Conservation (phyloP, 2,888 invertebrate species). For the Hyles lineata region DNA sequence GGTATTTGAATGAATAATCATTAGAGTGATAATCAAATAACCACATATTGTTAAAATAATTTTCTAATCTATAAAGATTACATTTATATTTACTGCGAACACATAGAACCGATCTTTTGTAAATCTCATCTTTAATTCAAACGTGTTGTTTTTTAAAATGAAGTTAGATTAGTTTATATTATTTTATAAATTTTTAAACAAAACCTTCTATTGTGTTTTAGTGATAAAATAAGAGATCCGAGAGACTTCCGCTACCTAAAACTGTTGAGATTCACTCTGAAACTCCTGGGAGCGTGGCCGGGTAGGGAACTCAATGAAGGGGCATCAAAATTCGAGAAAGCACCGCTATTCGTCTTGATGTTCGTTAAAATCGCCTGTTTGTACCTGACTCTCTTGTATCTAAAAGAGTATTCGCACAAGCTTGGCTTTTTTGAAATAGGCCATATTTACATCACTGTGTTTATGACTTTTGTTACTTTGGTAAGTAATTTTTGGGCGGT, state of each 20-base stretch:
- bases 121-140: too few relatives aligned
- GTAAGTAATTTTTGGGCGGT: not conserved
- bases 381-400: slow-evolving; percentile 15
- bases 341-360: slow-evolving; percentile 4
- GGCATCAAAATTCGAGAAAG: not conserved
- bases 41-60: too few relatives aligned
- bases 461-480: slow-evolving; percentile 30
- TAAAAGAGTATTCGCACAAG: slow-evolving; percentile 7
- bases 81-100: too few relatives aligned
- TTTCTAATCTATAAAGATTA: too few relatives aligned
- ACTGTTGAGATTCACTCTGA: slow-evolving; percentile 15
- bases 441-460: slow-evolving; percentile 25
- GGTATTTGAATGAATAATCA: too few relatives aligned
- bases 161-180: too few relatives aligned
- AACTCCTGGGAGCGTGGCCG: slow-evolving; percentile 24
- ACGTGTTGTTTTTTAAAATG: too few relatives aligned
- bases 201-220: not conserved
- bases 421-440: slow-evolving; percentile 30
- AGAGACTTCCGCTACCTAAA: slow-evolving; percentile 21
- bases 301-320: slow-evolving; percentile 20
- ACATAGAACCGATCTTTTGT: too few relatives aligned
- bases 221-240: slow-evolving; percentile 9
- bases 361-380: slow-evolving; percentile 25
- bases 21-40: too few relatives aligned
- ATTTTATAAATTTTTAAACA: too few relatives aligned